Evolutionary conservation across 1,140 invertebrate species (phyloP), one percentile per base, ranked within the genome.

Genomic region (Alviniconcha marisindica): DNA sequence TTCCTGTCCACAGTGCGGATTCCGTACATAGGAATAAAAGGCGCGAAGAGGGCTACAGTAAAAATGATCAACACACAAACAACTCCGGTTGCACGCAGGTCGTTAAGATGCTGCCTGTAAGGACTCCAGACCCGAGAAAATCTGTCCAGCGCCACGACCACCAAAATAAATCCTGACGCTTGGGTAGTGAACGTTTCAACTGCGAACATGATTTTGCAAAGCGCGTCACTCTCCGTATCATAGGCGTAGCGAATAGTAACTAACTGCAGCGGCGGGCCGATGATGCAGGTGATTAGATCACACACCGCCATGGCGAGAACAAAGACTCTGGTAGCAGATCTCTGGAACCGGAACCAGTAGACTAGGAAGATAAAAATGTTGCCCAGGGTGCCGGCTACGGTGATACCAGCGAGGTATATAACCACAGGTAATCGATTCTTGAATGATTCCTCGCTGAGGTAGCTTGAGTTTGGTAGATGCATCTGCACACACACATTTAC

Each of bases 241-340:
- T 85, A 85, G 40, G 86, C 87, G 51, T 88, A 86, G 44, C 84
- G 82, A 3, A 90, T 81, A 66, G 90, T 89, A 36, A 88, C 85
- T 15, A 91, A 87, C 82, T 91, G 89, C 74, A 89, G 88, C 0
- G 91, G 91, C 77, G 91, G 88, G 0, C 86, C 87, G 28, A 91
- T 31, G 2, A 80, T n/a, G 74, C 90, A 90, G 33, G 82, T 87
- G 3, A 86, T 60, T 15, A 91, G 80, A 81, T 91, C 91, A 42
- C 89, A 82, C 31, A 88, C 71, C 1, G 90, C 89, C 63, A 91
- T 69, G 21, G 83, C 77, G 56, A 89, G 77, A 69, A 91, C 88
- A 82, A 91, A 91, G 15, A 81, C 87, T 44, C 87, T 80, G 28
- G 87, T 88, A 0, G 90, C 84, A 36, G 84, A 89, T 2, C 38